Evolutionary conservation across 2,888 invertebrate genomes (phyloP), one percentile per base, ranked within the genome.

Genomic region (Nematopogon swammerdamellus): DNA sequence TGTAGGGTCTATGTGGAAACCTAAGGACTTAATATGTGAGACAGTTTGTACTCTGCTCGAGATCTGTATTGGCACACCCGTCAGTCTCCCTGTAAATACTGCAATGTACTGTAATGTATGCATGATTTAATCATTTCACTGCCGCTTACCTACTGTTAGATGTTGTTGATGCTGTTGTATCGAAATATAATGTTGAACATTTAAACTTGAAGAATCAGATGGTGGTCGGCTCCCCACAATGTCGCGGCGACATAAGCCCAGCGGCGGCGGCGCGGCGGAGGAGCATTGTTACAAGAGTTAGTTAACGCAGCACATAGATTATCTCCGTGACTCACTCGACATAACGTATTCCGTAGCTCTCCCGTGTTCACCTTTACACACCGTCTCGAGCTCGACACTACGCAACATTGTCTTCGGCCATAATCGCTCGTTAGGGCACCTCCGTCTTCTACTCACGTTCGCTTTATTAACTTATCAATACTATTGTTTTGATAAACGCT

Each of bases 401-500:
- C n/a, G n/a, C n/a, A n/a, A 36, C n/a, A 36, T 36, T 36, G 36
- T 36, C 14, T 36, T 36, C 36, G 36, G 4, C 36, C 36, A 36
- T 70, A 70, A 71, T 69, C 72, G 70, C 72, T 75, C 73, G 74
- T 74, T 72, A 72, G 68, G 60, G 67, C 62, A 59, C 68, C 67
- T 71, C 65, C 70, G 67, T 42, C 18, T n/a, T 49, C 44, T 44
- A 29, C 29, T 49, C 44, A 70, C 60, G 51, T 50, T 20, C 42
- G 65, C 67, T 74, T 71, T 74, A 79, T 79, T 73, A 79, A 77
- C 74, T 77, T 79, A 79, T 79, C 77, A 75, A 73, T 72, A 75
- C 76, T 71, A 79, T 79, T 79, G 79, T 79, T 77, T 79, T 76
- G 74, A 77, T 79, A 75, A 72, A 76, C 72, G 72, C 70, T 63